A percentile compares a stretch with the other conserved stretches of the same genome.
phyloP scores from a whole-genome alignment of 1,140 invertebrate genomes.

The Octopus bimaculoides region DNA sequence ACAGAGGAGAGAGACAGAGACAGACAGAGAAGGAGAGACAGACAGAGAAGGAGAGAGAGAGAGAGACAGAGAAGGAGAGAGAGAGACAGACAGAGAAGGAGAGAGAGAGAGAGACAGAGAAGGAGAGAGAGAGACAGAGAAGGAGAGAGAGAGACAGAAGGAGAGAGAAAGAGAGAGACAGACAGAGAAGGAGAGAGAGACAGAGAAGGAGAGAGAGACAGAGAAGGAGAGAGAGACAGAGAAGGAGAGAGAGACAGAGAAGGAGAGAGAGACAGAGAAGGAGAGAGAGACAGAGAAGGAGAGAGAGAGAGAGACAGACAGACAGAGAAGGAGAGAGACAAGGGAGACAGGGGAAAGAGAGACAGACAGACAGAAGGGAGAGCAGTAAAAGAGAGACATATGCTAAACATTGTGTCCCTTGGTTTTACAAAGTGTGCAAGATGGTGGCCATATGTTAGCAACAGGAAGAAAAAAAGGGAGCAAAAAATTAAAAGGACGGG shows the following conservation, averaged over 20 bases:
- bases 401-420: too few species aligned
- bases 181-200: not conserved
- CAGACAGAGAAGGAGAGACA: not conserved
- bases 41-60: not conserved
- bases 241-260: not conserved
- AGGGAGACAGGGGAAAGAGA: not conserved
- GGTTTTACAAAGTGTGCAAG: too few species aligned
- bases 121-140: not conserved
- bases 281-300: not conserved
- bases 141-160: not conserved
- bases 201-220: not conserved
- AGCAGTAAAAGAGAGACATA: not conserved
- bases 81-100: not conserved
- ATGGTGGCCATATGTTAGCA: too few species aligned
- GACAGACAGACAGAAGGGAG: not conserved
- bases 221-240: not conserved
- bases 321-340: not conserved
- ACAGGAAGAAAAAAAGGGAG: too few species aligned
- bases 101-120: not conserved
- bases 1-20: not conserved
- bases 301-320: not conserved
- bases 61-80: not conserved
- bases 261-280: not conserved
- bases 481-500: too few species aligned
- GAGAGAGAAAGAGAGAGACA: not conserved